Evolutionary conservation across 1,140 invertebrate species (phyloP), one percentile per base, ranked within the genome.

Genomic region (Leptinotarsa texana): DNA sequence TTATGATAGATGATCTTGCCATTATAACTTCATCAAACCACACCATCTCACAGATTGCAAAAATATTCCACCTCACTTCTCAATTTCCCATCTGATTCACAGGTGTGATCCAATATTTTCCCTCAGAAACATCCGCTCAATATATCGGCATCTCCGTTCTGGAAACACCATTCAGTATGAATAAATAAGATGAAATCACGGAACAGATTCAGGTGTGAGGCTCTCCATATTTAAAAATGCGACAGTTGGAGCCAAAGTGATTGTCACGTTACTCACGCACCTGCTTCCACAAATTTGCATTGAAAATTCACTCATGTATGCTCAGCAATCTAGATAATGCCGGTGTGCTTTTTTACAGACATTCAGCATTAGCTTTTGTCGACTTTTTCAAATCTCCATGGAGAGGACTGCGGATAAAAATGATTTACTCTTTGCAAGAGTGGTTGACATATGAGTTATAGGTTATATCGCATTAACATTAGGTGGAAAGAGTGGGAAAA

Each of bases 131-230:
- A 42, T 42, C 11, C 33, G 33, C 33, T 42, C 33, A 42, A 42
- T 42, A 11, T 42, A 42, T 8, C 33, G 33, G 33, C 11, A 42
- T 42, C 33, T 42, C 33, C 33, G 33, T 42, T 42, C 33, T 42
- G 33, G 33, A 42, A 42, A 42, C 33, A 42, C 33, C 33, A 42
- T 42, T 42, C 33, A 42, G 33, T 42, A 42, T 42, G 15, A 18
- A 15, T 57, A 18, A 57, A 57, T 57, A 18, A 57, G n/a, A 13
- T 57, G 13, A 15, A 57, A 57, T 17, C n/a, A 57, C 51, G 15
- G 51, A n/a, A 57, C n/a, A 57, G n/a, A 57, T 57, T 57, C 51
- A 57, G 51, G 51, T 57, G 51, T 18, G 51, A 57, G 51, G n/a
- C 51, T 17, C 15, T 17, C 51, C 51, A 57, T 57, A 57, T 57